Conservation (phyloP, 2,797 vertebrate genomes). For the Eulemur albifrons region DNA sequence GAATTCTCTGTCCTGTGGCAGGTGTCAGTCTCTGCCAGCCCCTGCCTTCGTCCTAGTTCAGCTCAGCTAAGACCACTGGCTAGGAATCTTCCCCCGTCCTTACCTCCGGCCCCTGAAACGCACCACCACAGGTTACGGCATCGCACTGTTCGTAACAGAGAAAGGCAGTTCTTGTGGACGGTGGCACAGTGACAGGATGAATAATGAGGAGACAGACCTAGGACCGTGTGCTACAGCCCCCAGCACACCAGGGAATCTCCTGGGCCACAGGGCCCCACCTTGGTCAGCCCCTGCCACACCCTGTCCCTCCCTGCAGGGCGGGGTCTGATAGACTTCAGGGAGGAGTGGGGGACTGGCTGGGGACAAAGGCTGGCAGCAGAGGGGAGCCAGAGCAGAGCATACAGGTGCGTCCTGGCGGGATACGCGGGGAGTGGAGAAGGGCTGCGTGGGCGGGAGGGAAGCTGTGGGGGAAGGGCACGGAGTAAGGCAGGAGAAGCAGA, state of each 20-base stretch:
- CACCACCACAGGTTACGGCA: neutral
- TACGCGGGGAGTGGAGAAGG: fast-evolving
- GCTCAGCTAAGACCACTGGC: neutral
- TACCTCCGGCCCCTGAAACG: neutral
- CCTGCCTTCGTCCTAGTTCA: neutral
- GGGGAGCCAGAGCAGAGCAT: neutral
- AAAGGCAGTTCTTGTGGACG: neutral
- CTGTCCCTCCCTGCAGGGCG: constrained; percentile 64
- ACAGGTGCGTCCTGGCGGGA: constrained; percentile 34
- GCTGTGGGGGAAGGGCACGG: no score
- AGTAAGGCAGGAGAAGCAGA: neutral
- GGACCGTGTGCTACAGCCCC: fast-evolving
- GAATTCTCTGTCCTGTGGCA: neutral
- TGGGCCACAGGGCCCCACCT: neutral
- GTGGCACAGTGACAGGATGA: neutral
- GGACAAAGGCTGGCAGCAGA: constrained; percentile 25
- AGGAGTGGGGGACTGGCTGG: neutral
- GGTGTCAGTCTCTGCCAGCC: neutral
- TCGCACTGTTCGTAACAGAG: fast-evolving
- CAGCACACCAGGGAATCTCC: neutral
- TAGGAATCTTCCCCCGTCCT: neutral
- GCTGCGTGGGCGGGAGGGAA: neutral
- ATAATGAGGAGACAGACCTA: neutral
- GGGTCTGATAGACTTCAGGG: neutral
- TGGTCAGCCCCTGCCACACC: neutral